Evolutionary conservation across 1,140 invertebrate species (phyloP).

Genomic region (Drosophila dunni): DNA sequence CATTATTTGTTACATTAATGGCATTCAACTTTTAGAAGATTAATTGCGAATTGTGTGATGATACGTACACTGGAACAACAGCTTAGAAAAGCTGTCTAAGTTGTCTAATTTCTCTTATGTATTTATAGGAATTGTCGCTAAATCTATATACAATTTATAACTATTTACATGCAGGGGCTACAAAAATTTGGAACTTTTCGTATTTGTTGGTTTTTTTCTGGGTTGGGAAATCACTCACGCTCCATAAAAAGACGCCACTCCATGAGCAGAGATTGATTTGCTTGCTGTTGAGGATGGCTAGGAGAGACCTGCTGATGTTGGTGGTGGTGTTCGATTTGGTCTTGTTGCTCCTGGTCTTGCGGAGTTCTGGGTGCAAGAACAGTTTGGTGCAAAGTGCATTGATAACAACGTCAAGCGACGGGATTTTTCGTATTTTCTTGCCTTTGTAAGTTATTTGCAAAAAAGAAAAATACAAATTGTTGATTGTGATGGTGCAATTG

Average conservation of each 20-base stretch:
- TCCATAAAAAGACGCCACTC: constrained; percentile 81
- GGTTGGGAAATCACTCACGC: constrained; percentile 65
- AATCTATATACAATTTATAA: constrained; percentile 4
- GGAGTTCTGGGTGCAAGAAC: constrained; percentile 25
- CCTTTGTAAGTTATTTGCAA: constrained; percentile 47
- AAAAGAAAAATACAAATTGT: constrained; percentile 52
- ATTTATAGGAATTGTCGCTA: constrained; percentile 12
- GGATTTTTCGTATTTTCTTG: constrained; percentile 48
- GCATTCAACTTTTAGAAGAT: constrained; percentile 44
- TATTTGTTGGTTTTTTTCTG: constrained; percentile 16
- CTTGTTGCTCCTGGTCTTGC: constrained; percentile 27
- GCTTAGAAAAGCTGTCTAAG: background rate
- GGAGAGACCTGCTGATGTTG: constrained; percentile 7
- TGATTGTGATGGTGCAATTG: constrained; percentile 35
- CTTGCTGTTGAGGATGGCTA: background rate
- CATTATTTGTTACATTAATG: constrained; percentile 6
- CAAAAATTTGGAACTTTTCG: constrained; percentile 35
- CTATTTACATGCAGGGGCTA: constrained; percentile 54
- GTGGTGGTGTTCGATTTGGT: constrained; percentile 30
- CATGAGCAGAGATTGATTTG: constrained; percentile 35
- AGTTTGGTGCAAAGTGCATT: constrained; percentile 38
- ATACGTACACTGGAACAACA: constrained; percentile 77
- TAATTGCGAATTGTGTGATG: constrained; percentile 46
- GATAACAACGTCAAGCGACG: constrained; percentile 53
- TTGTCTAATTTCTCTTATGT: constrained; percentile 10